Evolutionary conservation across 2,113 vertebrate genomes (phyloP), one percentile per base, ranked within the genome.

Genomic region (Petromus typicus): DNA sequence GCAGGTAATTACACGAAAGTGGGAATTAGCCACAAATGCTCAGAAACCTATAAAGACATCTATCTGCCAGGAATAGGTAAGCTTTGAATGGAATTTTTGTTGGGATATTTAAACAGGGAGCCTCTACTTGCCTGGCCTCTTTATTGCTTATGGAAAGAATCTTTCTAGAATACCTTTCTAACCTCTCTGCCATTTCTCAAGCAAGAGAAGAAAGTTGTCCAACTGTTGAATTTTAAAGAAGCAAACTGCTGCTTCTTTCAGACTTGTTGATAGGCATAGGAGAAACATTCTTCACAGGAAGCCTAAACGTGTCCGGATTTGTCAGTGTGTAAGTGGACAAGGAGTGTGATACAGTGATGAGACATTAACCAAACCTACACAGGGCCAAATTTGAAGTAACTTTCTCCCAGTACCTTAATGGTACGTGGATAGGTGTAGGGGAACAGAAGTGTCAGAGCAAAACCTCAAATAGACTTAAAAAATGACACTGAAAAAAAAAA

Each of bases 221-320:
- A 34, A 76, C n/a, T 40, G 30, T 11, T 89, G 37, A 22, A 51
- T 92, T 63, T 94, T 94, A 80, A 93, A 94, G 82, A 79, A 84
- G 48, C 43, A 56, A 91, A 56, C 14, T 56, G 51, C 34, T 87
- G 51, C 43, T n/a, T 76, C n/a, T 76, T 92, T 92, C 79, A 79
- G 54, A 79, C 8, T 64, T 89, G 34, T n/a, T 61, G n/a, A n/a
- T 57, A n/a, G 30, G 63, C 64, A 25, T 12, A n/a, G 12, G 12
- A 12, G 30, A 34, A 84, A 69, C 14, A 10, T 43, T 64, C 48
- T 73, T 80, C 6, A 93, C 37, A 18, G 66, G 84, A 92, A 64
- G 54, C 51, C 57, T 34, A 40, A 92, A 71, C 34, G 54, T 40
- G 10, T 43, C 6, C 57, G 57, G 27, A n/a, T 56, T 22, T 27